Base-by-base conservation (phyloP, 2,888 invertebrate species). In the Cyrtodaria siliqua region DNA sequence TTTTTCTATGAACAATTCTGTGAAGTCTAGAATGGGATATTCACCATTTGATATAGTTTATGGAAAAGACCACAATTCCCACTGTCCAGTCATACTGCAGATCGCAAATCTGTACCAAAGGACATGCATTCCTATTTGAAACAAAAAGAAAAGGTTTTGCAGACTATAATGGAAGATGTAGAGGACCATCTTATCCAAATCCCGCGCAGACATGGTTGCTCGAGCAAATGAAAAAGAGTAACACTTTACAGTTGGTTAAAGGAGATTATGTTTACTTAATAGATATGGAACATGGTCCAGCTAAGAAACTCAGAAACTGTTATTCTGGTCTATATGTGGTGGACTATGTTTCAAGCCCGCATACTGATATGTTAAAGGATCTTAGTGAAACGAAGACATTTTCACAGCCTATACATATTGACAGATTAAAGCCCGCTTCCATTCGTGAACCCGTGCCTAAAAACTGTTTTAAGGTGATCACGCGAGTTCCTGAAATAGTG, bases 31-130 rank as follows among this genome's bases (percentile, higher is more conserved):
- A 38, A 42, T 47, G 24, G 73, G 69, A 33, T 76, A 63, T 29
- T 69, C 72, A 18, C 72, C 72, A 49, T 72, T 66, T 72, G 76
- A 76, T 55, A 62, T 79, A n/a, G 12, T 76, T 14, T 70, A 29
- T 63, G 76, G 40, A 12, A 49, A 33, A 26, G 79, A 49, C 66
- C 62, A 14, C 60, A 72, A 50, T 75, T 69, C 56, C 75, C 75
- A 14, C 26, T 74, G n/a, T 69, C 70, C 4, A 40, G 59, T 2
- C 1, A 18, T 16, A 26, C 24, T 16, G 0, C 4, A 6, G 20
- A 56, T 12, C 56, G 64, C 3, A 18, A 61, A 29, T 42, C 26
- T 12, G 0, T 66, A 9, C 61, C 64, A 0, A 42, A 3, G 18
- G 61, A 61, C 56, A 20, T 33, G 20, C 3, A 18, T 8, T 24